Evolutionary conservation across 2,797 vertebrate genomes (phyloP).

Genomic region (Tokudaia muenninki): DNA sequence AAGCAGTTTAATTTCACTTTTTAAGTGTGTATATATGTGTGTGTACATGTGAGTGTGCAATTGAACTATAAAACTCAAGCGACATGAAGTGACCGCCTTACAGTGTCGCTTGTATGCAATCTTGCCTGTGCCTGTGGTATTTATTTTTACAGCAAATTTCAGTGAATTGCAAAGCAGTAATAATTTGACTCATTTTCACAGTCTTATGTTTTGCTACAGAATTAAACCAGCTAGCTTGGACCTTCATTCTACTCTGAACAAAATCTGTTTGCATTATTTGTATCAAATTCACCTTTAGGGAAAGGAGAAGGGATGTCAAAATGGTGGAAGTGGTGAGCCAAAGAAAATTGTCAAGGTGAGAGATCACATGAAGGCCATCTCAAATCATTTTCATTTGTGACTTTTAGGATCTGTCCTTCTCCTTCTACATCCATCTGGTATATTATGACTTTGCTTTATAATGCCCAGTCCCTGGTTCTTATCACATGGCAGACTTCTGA

Average conservation of each 20-base stretch:
- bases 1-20: too few species aligned
- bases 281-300: conserved; percentile 15
- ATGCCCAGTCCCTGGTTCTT: not conserved
- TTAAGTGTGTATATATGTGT: too few species aligned
- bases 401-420: not conserved
- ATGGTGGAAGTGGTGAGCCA: not conserved
- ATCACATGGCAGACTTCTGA: conserved; percentile 4
- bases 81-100: not conserved
- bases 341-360: not conserved
- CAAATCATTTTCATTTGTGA: not conserved
- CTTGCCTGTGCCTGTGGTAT: not conserved
- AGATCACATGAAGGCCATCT: not conserved
- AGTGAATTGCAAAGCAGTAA: not conserved
- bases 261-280: conserved; percentile 13
- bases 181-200: not conserved
- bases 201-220: not conserved
- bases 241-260: not conserved
- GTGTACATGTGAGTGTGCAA: not conserved
- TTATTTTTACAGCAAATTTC: not conserved
- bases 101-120: not conserved
- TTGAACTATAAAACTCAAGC: conserved; percentile 1
- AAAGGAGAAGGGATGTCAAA: not conserved
- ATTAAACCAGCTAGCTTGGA: not conserved
- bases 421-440: not conserved
- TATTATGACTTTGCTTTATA: conserved; percentile 40